Conservation (phyloP, 2,797 vertebrate species). For the Nyctibius grandis region DNA sequence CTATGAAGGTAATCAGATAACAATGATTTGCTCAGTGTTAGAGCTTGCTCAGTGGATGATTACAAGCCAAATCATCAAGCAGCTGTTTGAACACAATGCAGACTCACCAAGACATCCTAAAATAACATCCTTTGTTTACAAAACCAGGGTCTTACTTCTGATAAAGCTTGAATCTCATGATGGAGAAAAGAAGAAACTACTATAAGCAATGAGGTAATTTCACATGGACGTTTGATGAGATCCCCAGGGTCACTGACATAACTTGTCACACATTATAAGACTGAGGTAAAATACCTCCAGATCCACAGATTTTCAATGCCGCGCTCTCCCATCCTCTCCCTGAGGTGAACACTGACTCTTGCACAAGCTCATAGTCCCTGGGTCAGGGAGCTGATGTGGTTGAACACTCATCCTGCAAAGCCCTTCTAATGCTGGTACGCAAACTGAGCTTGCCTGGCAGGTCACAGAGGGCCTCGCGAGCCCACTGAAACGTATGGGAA, state of each 20-base stretch:
- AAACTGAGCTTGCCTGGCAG: background rate
- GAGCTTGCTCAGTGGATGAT: background rate
- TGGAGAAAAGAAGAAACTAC: background rate
- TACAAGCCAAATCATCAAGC: background rate
- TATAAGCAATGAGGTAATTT: background rate
- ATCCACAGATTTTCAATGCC: background rate
- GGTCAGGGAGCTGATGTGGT: too few species aligned
- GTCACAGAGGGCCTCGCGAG: background rate
- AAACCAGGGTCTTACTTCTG: background rate
- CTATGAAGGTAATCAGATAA: conserved; percentile 21
- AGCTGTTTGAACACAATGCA: background rate
- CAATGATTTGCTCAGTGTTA: background rate
- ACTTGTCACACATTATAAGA: accelerated
- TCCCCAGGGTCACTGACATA: background rate
- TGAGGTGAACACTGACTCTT: background rate
- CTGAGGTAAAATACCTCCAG: background rate
- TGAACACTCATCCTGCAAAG: background rate
- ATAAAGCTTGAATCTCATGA: background rate
- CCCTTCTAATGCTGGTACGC: too few species aligned
- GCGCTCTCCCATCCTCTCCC: background rate
- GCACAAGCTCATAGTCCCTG: background rate
- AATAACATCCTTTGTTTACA: background rate
- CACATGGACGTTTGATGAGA: background rate
- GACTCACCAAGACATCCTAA: background rate
- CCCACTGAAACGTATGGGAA: background rate